A percentile compares a stretch with the other conserved stretches of the same genome.
Conservation (phyloP, 2,888 invertebrate genomes). For the Allygus modestus region DNA sequence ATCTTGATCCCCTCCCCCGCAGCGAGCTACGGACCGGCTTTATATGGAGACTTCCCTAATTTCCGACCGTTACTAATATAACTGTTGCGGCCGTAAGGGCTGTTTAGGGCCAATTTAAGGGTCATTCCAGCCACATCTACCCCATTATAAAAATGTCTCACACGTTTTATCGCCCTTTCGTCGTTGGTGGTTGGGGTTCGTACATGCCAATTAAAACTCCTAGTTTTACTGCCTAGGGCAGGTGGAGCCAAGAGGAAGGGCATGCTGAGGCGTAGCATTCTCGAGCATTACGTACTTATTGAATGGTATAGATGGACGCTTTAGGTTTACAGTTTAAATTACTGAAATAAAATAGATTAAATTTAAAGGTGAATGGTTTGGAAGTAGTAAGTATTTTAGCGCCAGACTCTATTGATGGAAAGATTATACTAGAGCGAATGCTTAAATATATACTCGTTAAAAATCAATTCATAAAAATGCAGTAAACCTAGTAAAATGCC, state of each 20-base stretch:
- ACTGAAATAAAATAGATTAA: too few relatives aligned
- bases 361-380: too few relatives aligned
- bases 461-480: too few relatives aligned
- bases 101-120: conserved; percentile 48
- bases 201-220: conserved; percentile 51
- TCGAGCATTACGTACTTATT: too few relatives aligned
- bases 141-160: conserved; percentile 55
- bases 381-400: too few relatives aligned
- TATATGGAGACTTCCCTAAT: conserved; percentile 9
- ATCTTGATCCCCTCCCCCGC: not conserved
- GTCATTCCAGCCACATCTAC: conserved; percentile 33
- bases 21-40: not conserved
- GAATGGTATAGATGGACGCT: too few relatives aligned
- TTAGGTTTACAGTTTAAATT: too few relatives aligned
- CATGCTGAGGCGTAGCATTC: too few relatives aligned
- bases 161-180: conserved; percentile 15
- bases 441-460: too few relatives aligned
- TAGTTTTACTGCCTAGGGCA: conserved; percentile 42
- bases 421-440: too few relatives aligned
- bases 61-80: conserved; percentile 25
- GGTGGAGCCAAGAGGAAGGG: conserved; percentile 29
- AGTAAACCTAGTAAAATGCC: too few relatives aligned
- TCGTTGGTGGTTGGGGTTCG: conserved; percentile 41
- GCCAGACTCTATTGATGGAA: too few relatives aligned
- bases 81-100: conserved; percentile 42